Evolutionary conservation across 2,888 invertebrate species (phyloP).

Genomic region (Nymphalis c-album): DNA sequence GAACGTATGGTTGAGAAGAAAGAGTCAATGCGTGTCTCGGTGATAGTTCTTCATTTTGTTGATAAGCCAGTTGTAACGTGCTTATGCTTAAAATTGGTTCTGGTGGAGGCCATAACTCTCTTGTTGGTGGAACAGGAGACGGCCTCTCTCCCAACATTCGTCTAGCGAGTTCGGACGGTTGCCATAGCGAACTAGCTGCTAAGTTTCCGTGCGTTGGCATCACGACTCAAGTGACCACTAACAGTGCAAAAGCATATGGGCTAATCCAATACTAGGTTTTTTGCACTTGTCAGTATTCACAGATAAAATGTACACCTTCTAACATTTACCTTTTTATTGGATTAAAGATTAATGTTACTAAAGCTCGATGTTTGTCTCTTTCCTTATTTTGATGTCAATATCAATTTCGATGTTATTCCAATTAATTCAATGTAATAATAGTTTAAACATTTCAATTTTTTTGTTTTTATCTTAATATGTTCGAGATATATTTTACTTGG

Average conservation of each 20-base stretch:
- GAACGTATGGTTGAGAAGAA: conserved; percentile 54
- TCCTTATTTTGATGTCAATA: background rate
- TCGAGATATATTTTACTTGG: too few relatives aligned
- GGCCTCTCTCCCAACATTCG: conserved; percentile 74
- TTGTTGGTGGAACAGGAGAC: conserved; percentile 71
- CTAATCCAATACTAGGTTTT: conserved; percentile 75
- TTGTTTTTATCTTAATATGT: background rate
- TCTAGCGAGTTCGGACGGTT: conserved; percentile 74
- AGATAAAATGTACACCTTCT: conserved; percentile 30
- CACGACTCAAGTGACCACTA: conserved; percentile 62
- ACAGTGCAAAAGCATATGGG: conserved; percentile 55
- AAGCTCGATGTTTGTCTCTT: conserved; percentile 1
- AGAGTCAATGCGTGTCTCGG: conserved; percentile 64
- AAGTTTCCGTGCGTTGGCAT: conserved; percentile 77
- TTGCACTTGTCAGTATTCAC: conserved; percentile 72
- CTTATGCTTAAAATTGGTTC: conserved; percentile 72
- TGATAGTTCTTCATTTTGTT: conserved; percentile 61
- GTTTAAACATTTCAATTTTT: background rate
- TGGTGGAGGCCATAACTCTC: conserved; percentile 65
- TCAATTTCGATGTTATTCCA: background rate
- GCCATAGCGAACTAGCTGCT: conserved; percentile 76
- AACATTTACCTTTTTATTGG: conserved; percentile 29
- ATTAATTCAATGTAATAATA: background rate
- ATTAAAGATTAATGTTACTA: conserved; percentile 22
- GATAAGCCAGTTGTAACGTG: conserved; percentile 72